Conservation (phyloP, 2,888 invertebrate genomes). For the Synanthedon vespiformis region DNA sequence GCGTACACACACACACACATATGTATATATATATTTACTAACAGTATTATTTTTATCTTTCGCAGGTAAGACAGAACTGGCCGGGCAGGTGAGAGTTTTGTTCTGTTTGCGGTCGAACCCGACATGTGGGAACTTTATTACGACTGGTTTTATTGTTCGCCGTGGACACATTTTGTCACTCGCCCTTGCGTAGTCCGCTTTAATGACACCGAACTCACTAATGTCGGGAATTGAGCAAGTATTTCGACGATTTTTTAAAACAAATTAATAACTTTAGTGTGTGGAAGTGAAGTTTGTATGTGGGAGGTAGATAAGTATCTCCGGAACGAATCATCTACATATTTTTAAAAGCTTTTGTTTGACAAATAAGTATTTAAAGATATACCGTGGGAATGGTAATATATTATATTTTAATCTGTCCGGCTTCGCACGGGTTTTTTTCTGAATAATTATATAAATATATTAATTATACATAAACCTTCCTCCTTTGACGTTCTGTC, state of each 20-base stretch:
- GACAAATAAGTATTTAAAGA: no score
- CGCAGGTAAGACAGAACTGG: conserved; percentile 51
- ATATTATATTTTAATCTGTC: no score
- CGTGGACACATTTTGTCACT: conserved; percentile 19
- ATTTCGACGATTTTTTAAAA: neutral
- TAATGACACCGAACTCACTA: conserved; percentile 18
- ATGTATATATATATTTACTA: conserved; percentile 11
- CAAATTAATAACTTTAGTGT: no score
- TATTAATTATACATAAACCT: no score
- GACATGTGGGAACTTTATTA: conserved; percentile 58
- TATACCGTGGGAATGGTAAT: no score
- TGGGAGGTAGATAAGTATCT: no score
- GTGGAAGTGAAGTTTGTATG: no score
- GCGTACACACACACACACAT: neutral
- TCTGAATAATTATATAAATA: no score
- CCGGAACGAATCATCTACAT: no score
- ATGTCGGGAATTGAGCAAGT: neutral
- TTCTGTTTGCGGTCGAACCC: conserved; percentile 35
- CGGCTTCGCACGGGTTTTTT: no score
- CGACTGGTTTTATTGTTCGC: conserved; percentile 36
- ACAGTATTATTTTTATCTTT: conserved; percentile 40
- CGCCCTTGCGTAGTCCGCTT: conserved; percentile 15
- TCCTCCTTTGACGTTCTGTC: no score
- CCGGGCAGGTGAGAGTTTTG: conserved; percentile 40
- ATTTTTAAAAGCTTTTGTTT: no score